Evolutionary conservation across 2,797 vertebrate species (phyloP).

Genomic region (Neosilurus hyrtlii): DNA sequence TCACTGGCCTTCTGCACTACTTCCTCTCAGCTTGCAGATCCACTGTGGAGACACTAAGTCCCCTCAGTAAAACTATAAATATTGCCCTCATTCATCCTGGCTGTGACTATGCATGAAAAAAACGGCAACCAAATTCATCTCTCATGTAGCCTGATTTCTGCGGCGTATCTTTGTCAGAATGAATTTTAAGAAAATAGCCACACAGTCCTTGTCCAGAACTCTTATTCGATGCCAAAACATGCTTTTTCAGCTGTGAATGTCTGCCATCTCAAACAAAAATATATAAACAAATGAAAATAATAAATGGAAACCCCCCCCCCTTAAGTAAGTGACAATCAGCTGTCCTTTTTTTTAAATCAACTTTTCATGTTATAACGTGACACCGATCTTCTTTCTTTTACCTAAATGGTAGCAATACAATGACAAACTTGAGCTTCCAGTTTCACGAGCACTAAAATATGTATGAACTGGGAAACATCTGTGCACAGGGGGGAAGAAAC

Average conservation of each 20-base stretch:
- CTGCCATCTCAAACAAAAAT: background rate
- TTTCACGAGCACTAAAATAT: conserved; percentile 75
- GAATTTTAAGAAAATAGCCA: background rate
- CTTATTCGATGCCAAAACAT: background rate
- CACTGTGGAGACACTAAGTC: conserved; percentile 14
- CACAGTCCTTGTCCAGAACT: background rate
- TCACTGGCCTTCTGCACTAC: conserved; percentile 40
- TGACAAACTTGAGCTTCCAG: conserved; percentile 55
- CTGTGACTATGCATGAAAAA: conserved; percentile 24
- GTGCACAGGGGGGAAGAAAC: conserved; percentile 67
- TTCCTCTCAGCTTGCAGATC: conserved; percentile 33
- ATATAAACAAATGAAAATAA: background rate
- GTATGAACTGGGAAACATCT: conserved; percentile 74
- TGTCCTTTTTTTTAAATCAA: background rate
- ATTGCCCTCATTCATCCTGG: conserved; percentile 46
- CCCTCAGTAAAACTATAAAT: conserved; percentile 46
- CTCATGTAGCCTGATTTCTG: background rate
- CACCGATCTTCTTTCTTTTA: too few relatives aligned
- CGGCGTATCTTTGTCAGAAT: background rate
- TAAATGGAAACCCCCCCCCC: background rate
- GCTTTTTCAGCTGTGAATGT: background rate
- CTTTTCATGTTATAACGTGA: too few relatives aligned
- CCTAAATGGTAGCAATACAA: too few relatives aligned
- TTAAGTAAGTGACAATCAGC: background rate
- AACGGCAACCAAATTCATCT: conserved; percentile 21